Base-by-base conservation (phyloP, 2,888 invertebrate genomes). In the Drosophila ustulata region DNA sequence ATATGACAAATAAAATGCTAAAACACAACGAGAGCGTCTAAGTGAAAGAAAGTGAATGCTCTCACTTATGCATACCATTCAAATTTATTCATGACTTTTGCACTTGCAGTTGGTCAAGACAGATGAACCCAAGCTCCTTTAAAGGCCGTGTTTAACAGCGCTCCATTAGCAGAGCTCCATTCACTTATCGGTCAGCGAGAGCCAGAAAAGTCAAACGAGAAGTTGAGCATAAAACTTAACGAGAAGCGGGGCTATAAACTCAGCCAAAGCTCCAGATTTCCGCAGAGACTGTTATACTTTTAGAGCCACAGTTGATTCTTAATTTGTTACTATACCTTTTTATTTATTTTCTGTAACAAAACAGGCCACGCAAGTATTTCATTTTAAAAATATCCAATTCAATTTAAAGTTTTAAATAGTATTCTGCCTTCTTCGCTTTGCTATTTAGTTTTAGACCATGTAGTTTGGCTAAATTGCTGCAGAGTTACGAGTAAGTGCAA, bases 81-180 rank as follows among this genome's bases (percentile, higher is more conserved):
- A 75, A 82, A 86, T 82, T 80, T 82, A 84, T 84, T 85, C 80
- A 88, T 78, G 75, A 70, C 76, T 46, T 67, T 56, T 39, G 57
- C 59, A 28, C 57, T 61, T 78, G 66, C 66, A 52, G 49, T 71
- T 50, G 69, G 52, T 55, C 61, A 72, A 50, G 57, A 55, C 30
- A 34, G 39, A 11, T 34, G 34, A 39, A 53, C 53, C 45, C 43
- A 13, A 25, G 46, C 56, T 46, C 34, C 26, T 26, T 34, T 34
- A 34, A 56, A 56, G 13, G 43, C 43, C 55, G 6, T 43, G 30
- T 41, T 18, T 2, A 43, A 51, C n/a, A 8, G 26, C 8, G 9
- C 37, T 52, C 28, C 30, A 50, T 32, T 26, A 28, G 9, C 3
- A 25, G 26, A 32, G 32, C 43, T 50, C 39, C 18, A 18, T 18